Evolutionary conservation across 2,797 vertebrate genomes (phyloP).

Genomic region (Melanotaenia trifasciata): DNA sequence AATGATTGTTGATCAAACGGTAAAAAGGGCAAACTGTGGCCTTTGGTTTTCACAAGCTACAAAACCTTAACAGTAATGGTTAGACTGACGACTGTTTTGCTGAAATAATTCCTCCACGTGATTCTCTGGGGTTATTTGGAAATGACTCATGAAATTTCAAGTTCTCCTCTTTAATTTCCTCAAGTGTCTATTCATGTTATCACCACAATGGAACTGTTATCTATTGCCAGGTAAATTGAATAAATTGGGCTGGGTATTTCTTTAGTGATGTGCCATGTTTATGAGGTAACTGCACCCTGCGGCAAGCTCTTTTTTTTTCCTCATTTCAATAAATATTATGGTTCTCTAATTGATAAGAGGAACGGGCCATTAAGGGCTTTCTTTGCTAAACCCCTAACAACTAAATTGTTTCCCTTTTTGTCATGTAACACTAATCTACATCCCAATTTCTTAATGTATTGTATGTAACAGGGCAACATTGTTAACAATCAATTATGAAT

Average conservation of each 20-base stretch:
- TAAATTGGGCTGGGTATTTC: constrained; percentile 73
- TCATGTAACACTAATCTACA: constrained; percentile 68
- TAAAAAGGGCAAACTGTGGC: constrained; percentile 30
- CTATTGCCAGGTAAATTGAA: constrained; percentile 75
- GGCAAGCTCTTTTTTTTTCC: constrained; percentile 70
- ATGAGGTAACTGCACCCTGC: constrained; percentile 72
- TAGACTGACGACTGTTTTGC: constrained; percentile 30
- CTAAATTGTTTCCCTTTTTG: constrained; percentile 40
- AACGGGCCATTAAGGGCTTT: constrained; percentile 65
- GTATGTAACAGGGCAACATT: constrained; percentile 65
- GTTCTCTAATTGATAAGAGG: constrained; percentile 82
- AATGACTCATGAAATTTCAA: constrained; percentile 54
- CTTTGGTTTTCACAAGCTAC: constrained; percentile 43
- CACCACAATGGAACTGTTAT: constrained; percentile 74
- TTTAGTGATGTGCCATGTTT: constrained; percentile 68
- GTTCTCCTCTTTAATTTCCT: constrained; percentile 66
- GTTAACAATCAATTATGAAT: constrained; percentile 78
- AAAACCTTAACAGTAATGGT: constrained; percentile 20
- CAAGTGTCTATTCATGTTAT: constrained; percentile 66
- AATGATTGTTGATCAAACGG: constrained; percentile 66
- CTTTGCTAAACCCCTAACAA: constrained; percentile 56
- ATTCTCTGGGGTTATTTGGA: constrained; percentile 58
- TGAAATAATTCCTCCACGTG: constrained; percentile 35
- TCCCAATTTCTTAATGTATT: constrained; percentile 61
- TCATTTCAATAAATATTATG: constrained; percentile 79